These are phyloP conservation scores for Etheostoma perlongum DNA, from an alignment of 2,797 vertebrate genomes.

Conservation along the genomic window DNA sequence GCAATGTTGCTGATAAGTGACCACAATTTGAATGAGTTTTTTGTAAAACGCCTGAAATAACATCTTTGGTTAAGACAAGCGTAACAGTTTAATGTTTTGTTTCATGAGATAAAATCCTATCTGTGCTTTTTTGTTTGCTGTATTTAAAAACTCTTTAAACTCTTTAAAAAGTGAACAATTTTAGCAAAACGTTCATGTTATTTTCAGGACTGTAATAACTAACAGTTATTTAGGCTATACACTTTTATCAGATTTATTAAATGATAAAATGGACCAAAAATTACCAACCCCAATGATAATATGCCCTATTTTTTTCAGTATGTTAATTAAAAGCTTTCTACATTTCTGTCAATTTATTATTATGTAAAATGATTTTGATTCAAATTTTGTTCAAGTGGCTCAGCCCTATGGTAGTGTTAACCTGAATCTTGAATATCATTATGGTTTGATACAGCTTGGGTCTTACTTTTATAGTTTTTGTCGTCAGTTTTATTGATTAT, in stretches of 20 bases:
- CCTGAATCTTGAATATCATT: neutral
- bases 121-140: constrained; percentile 17
- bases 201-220: too few species aligned
- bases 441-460: neutral
- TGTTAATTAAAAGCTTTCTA: neutral
- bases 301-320: neutral
- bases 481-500: neutral
- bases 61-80: constrained; percentile 61
- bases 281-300: neutral
- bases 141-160: neutral
- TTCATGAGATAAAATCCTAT: constrained; percentile 63
- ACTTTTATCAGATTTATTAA: neutral
- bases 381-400: constrained; percentile 5
- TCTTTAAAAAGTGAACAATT: neutral
- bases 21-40: constrained; percentile 52
- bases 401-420: neutral
- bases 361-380: neutral
- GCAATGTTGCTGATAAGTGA: constrained; percentile 24
- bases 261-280: neutral
- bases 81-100: constrained; percentile 54
- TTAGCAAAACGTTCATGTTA: neutral
- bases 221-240: neutral
- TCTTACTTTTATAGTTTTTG: constrained; percentile 3
- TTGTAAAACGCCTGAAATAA: constrained; percentile 49
- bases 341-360: neutral